phyloP scores from a whole-genome alignment of 2,113 vertebrate genomes.

The Bolborhynchus lineola region DNA sequence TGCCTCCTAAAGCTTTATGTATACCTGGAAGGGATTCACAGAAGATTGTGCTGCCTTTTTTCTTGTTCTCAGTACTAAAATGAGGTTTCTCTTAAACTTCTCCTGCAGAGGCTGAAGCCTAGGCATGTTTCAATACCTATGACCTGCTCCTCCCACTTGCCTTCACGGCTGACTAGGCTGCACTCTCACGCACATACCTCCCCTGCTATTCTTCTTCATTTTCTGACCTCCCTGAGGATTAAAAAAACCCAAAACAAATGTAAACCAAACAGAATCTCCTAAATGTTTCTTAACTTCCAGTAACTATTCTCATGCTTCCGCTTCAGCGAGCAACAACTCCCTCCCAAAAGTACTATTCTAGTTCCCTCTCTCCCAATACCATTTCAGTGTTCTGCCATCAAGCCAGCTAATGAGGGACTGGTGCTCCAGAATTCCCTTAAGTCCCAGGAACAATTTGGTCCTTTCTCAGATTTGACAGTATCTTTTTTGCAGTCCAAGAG shows the following conservation, averaged over 20 bases:
- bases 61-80: not conserved
- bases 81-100: not conserved
- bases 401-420: not conserved
- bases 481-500: not conserved
- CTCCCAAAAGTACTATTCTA: not conserved
- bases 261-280: not conserved
- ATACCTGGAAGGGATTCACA: not conserved
- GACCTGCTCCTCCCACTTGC: not conserved
- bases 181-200: not conserved
- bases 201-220: not conserved
- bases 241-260: not conserved
- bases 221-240: not conserved
- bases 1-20: not conserved
- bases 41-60: not conserved
- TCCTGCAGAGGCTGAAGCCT: not conserved
- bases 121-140: not conserved
- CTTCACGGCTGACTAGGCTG: not conserved
- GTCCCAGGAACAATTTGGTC: not conserved
- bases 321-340: not conserved
- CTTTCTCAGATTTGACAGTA: not conserved
- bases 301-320: not conserved
- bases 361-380: not conserved
- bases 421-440: not conserved
- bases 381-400: not conserved
- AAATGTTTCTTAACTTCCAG: not conserved